Percentiles rank a stretch among this genome's conserved stretches.
phyloP scores from a whole-genome alignment of 92 coral and sea anemone genomes.

The Porites cylindrica region DNA sequence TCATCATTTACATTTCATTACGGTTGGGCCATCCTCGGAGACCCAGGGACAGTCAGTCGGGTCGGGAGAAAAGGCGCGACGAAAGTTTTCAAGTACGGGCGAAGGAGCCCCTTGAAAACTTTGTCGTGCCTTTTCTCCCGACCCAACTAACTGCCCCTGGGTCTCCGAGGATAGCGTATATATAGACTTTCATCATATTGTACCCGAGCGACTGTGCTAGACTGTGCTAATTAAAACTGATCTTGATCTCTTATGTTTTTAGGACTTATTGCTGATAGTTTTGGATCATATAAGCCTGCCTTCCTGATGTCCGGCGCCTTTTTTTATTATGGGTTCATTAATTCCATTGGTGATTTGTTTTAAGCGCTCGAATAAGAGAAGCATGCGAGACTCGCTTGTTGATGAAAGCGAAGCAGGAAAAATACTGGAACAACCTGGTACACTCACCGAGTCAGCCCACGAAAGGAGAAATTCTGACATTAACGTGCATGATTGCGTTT shows the following conservation, averaged over 20 bases:
- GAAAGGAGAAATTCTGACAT: not conserved
- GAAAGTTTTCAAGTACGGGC: too few species aligned
- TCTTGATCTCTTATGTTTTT: not conserved
- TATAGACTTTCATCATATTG: too few species aligned
- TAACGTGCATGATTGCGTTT: not conserved
- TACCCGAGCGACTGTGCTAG: too few species aligned
- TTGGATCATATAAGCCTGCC: constrained; percentile 27
- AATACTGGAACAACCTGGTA: not conserved
- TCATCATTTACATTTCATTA: too few species aligned
- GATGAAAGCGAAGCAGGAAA: not conserved
- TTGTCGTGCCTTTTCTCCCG: too few species aligned
- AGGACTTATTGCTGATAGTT: constrained; percentile 22
- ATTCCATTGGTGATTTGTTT: constrained; percentile 8
- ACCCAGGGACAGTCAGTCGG: too few species aligned
- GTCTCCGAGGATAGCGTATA: too few species aligned
- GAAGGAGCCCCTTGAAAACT: too few species aligned
- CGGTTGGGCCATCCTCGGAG: too few species aligned
- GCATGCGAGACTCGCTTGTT: not conserved
- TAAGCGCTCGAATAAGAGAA: not conserved
- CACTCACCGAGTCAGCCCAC: not conserved
- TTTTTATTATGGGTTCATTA: not conserved
- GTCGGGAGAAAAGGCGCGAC: too few species aligned
- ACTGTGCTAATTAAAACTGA: not conserved
- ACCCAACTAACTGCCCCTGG: too few species aligned
- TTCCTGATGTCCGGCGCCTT: constrained; percentile 17